Conservation (phyloP, 2,113 vertebrate genomes). For the Oophaga pumilio region DNA sequence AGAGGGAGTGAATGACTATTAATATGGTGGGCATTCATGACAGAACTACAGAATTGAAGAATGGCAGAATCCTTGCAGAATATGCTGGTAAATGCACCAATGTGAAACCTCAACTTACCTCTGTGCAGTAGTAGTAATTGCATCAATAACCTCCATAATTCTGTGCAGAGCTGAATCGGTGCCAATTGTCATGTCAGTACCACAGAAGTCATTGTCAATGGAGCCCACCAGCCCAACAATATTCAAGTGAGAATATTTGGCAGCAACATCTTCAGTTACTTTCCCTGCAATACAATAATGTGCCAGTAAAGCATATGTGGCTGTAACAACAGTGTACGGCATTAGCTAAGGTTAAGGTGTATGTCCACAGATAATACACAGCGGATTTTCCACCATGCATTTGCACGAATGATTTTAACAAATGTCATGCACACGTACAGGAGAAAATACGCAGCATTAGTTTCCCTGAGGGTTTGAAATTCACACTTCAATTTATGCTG, state of each 20-base stretch:
- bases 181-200: constrained; percentile 95
- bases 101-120: constrained; percentile 71
- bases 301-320: background rate
- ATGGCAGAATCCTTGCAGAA: background rate
- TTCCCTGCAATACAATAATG: constrained; percentile 71
- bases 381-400: no score
- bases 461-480: no score
- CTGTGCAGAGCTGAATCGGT: constrained; percentile 90
- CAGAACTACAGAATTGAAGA: background rate
- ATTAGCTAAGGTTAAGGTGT: background rate
- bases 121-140: constrained; percentile 90
- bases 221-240: constrained; percentile 91
- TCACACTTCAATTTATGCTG: no score
- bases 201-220: constrained; percentile 94
- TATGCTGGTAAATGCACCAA: background rate
- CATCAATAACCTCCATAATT: constrained; percentile 91
- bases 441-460: no score
- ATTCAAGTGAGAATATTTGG: constrained; percentile 78
- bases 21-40: no score
- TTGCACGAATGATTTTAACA: no score
- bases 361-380: no score
- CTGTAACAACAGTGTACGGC: background rate
- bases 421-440: no score
- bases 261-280: constrained; percentile 78
- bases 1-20: no score